phyloP scores from a whole-genome alignment of 2,113 vertebrate species.

The Himantopus leucocephalus region DNA sequence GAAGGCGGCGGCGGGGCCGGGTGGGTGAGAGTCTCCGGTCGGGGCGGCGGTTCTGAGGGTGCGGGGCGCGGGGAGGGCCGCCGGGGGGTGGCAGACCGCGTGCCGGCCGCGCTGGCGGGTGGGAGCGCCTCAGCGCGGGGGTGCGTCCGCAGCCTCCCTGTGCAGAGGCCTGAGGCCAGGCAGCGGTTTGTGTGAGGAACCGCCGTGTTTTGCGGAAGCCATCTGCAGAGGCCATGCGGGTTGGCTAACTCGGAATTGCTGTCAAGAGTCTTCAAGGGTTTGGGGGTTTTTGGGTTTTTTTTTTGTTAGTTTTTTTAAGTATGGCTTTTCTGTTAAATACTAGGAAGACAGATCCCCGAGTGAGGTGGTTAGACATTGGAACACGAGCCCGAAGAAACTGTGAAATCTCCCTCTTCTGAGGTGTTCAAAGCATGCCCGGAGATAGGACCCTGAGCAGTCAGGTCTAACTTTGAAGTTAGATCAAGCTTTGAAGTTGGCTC shows the following conservation, averaged over 20 bases:
- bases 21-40: fast-evolving
- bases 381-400: fast-evolving
- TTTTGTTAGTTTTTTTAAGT: not conserved
- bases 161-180: fast-evolving
- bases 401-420: not conserved
- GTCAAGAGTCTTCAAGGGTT: too few relatives aligned
- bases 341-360: not conserved
- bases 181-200: not conserved
- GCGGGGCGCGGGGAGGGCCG: too few relatives aligned
- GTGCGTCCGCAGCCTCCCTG: not conserved
- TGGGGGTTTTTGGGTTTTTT: too few relatives aligned
- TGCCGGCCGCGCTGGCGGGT: not conserved
- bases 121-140: too few relatives aligned
- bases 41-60: not conserved
- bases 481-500: fast-evolving
- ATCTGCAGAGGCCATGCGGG: fast-evolving
- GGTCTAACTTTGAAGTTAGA: too few relatives aligned
- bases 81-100: not conserved
- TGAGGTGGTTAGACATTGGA: not conserved
- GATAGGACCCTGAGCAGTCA: not conserved
- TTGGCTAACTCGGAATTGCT: fast-evolving
- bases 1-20: not conserved
- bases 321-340: not conserved
- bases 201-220: too few relatives aligned
- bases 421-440: fast-evolving